Base-by-base conservation (phyloP, 2,113 vertebrate species). In the Salvelinus alpinus region DNA sequence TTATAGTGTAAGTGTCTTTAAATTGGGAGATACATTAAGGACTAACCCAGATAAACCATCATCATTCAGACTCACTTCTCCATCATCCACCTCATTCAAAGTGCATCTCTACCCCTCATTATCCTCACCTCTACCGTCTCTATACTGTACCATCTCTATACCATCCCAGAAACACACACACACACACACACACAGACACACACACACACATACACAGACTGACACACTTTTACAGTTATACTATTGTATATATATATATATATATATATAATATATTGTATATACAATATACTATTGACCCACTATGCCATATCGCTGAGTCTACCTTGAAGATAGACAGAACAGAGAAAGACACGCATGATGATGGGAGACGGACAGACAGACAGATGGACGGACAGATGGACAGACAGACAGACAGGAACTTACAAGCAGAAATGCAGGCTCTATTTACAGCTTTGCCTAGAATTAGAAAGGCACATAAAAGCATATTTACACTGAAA, bases 21-120 rank as follows among this genome's bases (percentile, higher is more conserved):
- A 86, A 75, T 74, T 84, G 89, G 82, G 81, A 90, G 87, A 90
- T 14, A n/a, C 3, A 70, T 77, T 84, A 90, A 91, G 86, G 81
- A 82, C 84, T 76, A 84, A 85, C 82, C 82, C 87, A 85, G 68
- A 83, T 70, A 79, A 84, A 88, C 84, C 78, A 60, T 82, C 80
- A 66, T 82, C 86, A 87, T 86, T 80, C 84, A 81, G 72, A 73
- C 80, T 69, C 62, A 38, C 6, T 64, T 67, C 67, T 73, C 54
- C 51, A 25, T 25, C 47, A 14, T 44, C 70, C 80, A 72, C 78
- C 69, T 89, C 87, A 90, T 85, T 88, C 82, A 88, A 77, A 85
- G 5, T 24, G 69, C 78, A 69, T 74, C 69, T 79, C 64, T 83
- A 73, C 74, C 71, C 80, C 62, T 81, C 76, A 68, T 73, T 76